A percentile compares a stretch with the other conserved stretches of the same genome.
Conservation (phyloP, 2,797 vertebrate species). For the Petrocephalus schoutedeni region DNA sequence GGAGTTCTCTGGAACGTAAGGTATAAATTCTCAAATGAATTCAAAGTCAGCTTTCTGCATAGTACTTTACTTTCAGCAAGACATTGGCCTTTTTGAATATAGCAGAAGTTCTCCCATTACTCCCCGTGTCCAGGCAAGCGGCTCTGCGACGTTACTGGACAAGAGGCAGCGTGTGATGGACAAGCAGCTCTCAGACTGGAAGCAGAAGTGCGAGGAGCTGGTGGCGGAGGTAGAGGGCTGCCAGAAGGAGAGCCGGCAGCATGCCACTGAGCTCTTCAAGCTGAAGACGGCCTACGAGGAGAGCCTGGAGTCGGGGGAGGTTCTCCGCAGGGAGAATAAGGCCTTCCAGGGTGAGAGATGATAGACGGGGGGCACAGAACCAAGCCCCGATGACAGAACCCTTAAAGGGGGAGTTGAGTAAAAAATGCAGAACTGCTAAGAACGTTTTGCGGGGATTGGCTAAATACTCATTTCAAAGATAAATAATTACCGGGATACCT, state of each 20-base stretch:
- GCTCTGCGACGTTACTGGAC: slow-evolving; percentile 55
- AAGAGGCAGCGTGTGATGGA: slow-evolving; percentile 73
- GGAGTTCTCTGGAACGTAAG: background rate
- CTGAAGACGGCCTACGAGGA: slow-evolving; percentile 70
- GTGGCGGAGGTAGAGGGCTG: slow-evolving; percentile 65
- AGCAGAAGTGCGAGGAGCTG: slow-evolving; percentile 71
- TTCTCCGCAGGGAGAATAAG: slow-evolving; percentile 66
- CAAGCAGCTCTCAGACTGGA: slow-evolving; percentile 72
- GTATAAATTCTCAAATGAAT: background rate
- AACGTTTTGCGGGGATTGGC: background rate
- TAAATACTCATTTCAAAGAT: background rate
- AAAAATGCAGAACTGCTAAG: background rate
- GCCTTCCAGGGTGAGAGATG: slow-evolving; percentile 60
- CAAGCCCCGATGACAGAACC: background rate
- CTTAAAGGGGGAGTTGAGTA: background rate
- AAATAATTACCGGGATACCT: background rate
- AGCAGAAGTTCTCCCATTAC: background rate
- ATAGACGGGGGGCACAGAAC: background rate
- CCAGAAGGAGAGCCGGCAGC: slow-evolving; percentile 70
- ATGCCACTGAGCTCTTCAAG: slow-evolving; percentile 68
- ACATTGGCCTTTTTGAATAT: background rate
- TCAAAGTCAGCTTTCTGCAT: background rate
- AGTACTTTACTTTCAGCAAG: background rate
- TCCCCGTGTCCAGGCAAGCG: slow-evolving; percentile 52
- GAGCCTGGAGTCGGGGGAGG: slow-evolving; percentile 65